Percentiles rank a stretch among this genome's conserved stretches.
Conservation (phyloP, 1,140 invertebrate species). For the Schmidtea mediterranea region DNA sequence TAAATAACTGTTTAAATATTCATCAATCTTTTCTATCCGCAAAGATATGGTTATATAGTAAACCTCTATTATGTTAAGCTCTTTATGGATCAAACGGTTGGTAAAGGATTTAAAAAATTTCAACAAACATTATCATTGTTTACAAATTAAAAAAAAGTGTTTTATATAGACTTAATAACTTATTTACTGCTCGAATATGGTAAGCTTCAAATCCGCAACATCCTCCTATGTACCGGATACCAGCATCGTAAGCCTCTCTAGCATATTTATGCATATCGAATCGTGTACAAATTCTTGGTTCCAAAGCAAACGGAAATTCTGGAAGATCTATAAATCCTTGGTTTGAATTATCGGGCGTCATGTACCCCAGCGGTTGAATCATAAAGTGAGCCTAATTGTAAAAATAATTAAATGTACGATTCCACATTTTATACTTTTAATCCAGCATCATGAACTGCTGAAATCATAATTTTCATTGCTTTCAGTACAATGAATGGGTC, state of each 20-base stretch:
- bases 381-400: slow-evolving; percentile 15
- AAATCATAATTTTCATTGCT: slow-evolving; percentile 21
- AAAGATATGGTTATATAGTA: too few species aligned
- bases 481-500: slow-evolving; percentile 21
- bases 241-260: slow-evolving; percentile 22
- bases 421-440: slow-evolving; percentile 11
- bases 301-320: slow-evolving; percentile 27
- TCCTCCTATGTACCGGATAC: slow-evolving; percentile 26
- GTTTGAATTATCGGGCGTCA: slow-evolving; percentile 23
- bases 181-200: slow-evolving; percentile 19
- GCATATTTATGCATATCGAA: slow-evolving; percentile 27
- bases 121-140: too few species aligned
- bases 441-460: slow-evolving; percentile 15
- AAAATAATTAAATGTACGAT: too few species aligned
- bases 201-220: slow-evolving; percentile 27
- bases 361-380: slow-evolving; percentile 22
- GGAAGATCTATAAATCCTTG: slow-evolving; percentile 29
- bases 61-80: too few species aligned
- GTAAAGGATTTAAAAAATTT: too few species aligned
- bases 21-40: too few species aligned
- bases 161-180: too few species aligned
- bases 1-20: too few species aligned
- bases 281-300: slow-evolving; percentile 23
- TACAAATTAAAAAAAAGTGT: too few species aligned
- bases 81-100: too few species aligned